A percentile compares a stretch with the other conserved stretches of the same genome.
Conservation (phyloP, 1,140 invertebrate species). For the Tetramorium parvispinum region DNA sequence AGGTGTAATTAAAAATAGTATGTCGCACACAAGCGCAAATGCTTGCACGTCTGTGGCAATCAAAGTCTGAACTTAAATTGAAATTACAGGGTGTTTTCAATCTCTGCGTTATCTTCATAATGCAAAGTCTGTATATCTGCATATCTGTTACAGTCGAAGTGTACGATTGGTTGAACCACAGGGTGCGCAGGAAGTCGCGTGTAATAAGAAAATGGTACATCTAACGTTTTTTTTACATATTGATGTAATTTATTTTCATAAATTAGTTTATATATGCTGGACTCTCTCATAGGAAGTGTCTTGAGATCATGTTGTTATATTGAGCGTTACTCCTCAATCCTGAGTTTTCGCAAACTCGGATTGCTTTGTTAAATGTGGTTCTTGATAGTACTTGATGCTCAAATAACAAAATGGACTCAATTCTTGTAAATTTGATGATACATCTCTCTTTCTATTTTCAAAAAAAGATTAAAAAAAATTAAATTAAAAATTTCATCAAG, state of each 20-base stretch:
- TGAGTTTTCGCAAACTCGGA: neutral
- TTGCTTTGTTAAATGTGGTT: too few relatives aligned
- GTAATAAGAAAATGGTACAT: conserved; percentile 60
- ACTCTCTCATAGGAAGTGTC: neutral
- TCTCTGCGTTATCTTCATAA: neutral
- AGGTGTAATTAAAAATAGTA: neutral
- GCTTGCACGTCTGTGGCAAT: neutral
- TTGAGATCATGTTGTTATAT: conserved; percentile 45
- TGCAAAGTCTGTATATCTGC: conserved; percentile 53
- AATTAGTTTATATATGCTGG: neutral
- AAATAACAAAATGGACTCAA: conserved; percentile 32
- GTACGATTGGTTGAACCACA: conserved; percentile 57
- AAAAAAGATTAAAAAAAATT: neutral
- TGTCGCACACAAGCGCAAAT: too few relatives aligned
- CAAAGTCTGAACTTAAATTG: neutral
- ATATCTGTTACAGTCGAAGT: conserved; percentile 63
- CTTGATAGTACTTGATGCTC: neutral
- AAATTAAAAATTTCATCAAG: neutral
- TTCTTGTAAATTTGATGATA: neutral
- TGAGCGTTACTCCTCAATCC: neutral
- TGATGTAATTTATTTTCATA: conserved; percentile 55
- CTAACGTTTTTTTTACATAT: conserved; percentile 52
- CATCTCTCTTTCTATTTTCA: neutral
- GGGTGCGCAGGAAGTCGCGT: conserved; percentile 46
- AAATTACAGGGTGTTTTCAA: conserved; percentile 41